phyloP scores from a whole-genome alignment of 2,797 vertebrate species.

The Podarcis lilfordi region DNA sequence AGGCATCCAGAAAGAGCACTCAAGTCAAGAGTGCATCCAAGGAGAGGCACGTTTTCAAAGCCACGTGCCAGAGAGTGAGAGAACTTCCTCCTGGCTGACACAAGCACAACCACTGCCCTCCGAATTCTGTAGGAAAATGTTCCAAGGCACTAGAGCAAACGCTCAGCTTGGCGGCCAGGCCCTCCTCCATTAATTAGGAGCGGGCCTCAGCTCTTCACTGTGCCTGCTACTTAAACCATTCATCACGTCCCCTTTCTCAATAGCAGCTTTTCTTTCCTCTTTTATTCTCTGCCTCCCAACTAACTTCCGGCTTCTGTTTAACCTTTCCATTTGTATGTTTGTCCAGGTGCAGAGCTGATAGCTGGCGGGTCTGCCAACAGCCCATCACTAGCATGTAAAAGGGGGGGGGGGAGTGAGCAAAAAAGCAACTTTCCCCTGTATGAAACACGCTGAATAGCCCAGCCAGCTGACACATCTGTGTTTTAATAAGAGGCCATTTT shows the following conservation, averaged over 20 bases:
- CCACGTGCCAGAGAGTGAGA: background rate
- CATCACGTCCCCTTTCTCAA: conserved; percentile 31
- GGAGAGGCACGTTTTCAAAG: background rate
- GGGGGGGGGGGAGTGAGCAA: accelerated
- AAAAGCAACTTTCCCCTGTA: background rate
- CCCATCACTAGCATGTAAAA: accelerated
- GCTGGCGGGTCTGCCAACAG: background rate
- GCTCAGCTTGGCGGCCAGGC: conserved; percentile 39
- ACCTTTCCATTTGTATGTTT: conserved; percentile 20
- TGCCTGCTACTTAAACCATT: conserved; percentile 38
- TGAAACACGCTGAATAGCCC: background rate
- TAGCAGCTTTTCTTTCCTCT: background rate
- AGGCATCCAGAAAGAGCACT: too few species aligned
- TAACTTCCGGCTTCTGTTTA: conserved; percentile 10
- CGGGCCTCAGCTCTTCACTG: conserved; percentile 52
- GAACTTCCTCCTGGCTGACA: background rate
- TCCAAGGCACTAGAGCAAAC: conserved; percentile 23
- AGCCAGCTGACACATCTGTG: conserved; percentile 2
- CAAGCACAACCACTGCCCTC: background rate
- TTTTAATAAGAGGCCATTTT: conserved; percentile 22
- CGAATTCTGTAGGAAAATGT: conserved; percentile 50
- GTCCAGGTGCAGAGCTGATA: background rate
- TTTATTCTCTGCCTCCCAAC: background rate
- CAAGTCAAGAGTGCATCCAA: background rate
- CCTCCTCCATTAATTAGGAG: conserved; percentile 49